phyloP scores from a whole-genome alignment of 2,888 invertebrate genomes.

The Hipparchia semele region DNA sequence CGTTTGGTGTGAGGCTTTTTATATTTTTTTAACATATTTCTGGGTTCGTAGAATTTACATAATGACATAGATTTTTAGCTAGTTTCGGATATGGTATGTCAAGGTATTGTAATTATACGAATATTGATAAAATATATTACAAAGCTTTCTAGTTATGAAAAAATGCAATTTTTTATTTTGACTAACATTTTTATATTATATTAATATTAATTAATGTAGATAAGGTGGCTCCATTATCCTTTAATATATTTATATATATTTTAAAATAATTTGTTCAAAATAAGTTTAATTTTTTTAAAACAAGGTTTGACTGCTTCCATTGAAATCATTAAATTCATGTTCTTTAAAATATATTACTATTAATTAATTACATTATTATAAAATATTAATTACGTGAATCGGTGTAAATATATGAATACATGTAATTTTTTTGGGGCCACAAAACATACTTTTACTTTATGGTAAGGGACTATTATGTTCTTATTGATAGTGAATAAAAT shows the following conservation, averaged over 20 bases:
- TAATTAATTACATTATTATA: background rate
- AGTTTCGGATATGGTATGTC: slow-evolving; percentile 29
- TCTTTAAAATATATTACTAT: background rate
- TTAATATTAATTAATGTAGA: slow-evolving; percentile 14
- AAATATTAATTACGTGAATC: background rate
- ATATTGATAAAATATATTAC: slow-evolving; percentile 28
- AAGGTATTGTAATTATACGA: slow-evolving; percentile 39
- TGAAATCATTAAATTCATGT: background rate
- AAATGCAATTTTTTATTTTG: slow-evolving; percentile 35
- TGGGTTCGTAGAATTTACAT: slow-evolving; percentile 2
- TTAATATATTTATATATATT: background rate
- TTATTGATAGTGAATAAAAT: slow-evolving; percentile 19
- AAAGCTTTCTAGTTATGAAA: slow-evolving; percentile 36
- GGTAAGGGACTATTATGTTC: slow-evolving; percentile 38
- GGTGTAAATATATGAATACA: slow-evolving; percentile 30
- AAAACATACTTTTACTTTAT: slow-evolving; percentile 33
- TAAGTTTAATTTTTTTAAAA: background rate
- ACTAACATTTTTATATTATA: slow-evolving; percentile 31
- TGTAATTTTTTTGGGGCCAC: slow-evolving; percentile 35
- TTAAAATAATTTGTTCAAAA: background rate
- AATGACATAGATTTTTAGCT: slow-evolving; percentile 15
- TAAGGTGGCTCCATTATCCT: slow-evolving; percentile 30
- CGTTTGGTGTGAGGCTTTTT: too few relatives aligned
- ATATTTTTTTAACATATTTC: background rate
- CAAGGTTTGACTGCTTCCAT: background rate